phyloP scores from a whole-genome alignment of 2,113 vertebrate genomes.

The Semnopithecus entellus region DNA sequence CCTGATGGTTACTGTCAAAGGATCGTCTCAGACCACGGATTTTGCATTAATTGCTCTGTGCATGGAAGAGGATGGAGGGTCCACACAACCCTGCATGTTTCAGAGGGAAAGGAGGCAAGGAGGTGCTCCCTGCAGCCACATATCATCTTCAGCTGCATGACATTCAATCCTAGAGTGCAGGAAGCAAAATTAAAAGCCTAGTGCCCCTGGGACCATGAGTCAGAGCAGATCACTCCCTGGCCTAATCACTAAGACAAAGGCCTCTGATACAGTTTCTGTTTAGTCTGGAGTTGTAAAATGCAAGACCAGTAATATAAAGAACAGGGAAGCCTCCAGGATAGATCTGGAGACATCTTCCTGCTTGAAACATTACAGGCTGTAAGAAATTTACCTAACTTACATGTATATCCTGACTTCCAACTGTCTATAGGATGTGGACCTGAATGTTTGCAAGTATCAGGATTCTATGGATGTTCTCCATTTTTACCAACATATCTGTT shows the following conservation, averaged over 20 bases:
- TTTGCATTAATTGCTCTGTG: background rate
- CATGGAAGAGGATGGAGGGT: background rate
- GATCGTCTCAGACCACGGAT: background rate
- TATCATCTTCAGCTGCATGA: too few species aligned
- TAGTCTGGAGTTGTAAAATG: background rate
- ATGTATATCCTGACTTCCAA: background rate
- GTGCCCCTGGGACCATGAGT: background rate
- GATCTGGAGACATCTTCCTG: background rate
- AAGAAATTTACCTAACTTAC: background rate
- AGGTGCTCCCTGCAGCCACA: background rate
- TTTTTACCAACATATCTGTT: background rate
- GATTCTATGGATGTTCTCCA: background rate
- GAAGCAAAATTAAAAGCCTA: background rate
- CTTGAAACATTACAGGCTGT: background rate
- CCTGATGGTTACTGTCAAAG: slow-evolving; percentile 20
- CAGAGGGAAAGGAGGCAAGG: background rate
- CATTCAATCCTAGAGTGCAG: background rate
- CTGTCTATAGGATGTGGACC: background rate
- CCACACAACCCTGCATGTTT: background rate
- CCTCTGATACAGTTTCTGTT: background rate
- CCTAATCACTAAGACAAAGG: background rate
- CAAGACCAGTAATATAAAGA: background rate
- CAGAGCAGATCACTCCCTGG: background rate
- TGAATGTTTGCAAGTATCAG: background rate
- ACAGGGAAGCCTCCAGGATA: background rate